Conservation (phyloP, 35 echinoderm and acorn worm species). For the Anneissia japonica region DNA sequence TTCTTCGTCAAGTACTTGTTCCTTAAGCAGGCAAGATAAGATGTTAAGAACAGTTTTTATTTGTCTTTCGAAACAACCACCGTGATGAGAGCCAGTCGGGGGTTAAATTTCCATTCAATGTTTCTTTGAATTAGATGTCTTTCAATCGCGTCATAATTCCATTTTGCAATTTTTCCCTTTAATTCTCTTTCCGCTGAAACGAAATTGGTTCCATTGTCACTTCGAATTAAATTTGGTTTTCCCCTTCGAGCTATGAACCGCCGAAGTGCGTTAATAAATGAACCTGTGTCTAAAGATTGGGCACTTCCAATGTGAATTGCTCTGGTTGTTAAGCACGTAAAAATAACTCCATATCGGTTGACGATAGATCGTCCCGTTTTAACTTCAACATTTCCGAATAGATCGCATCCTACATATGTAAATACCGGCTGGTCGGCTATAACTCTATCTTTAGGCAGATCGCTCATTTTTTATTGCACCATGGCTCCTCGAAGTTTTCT, state of each 20-base stretch:
- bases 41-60: not conserved
- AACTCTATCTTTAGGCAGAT: constrained; percentile 11
- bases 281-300: constrained; percentile 49
- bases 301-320: constrained; percentile 51
- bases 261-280: constrained; percentile 37
- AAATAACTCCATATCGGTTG: constrained; percentile 43
- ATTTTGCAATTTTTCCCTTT: not conserved
- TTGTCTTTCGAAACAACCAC: not conserved
- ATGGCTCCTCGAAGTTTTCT: not conserved
- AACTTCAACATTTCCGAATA: constrained; percentile 44
- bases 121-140: not conserved
- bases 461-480: constrained; percentile 36
- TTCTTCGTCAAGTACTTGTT: constrained; percentile 30
- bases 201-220: constrained; percentile 54
- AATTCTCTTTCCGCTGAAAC: constrained; percentile 24
- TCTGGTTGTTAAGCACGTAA: constrained; percentile 40
- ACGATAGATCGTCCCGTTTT: constrained; percentile 33
- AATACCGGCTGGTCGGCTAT: constrained; percentile 43
- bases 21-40: not conserved
- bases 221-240: constrained; percentile 19
- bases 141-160: not conserved
- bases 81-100: not conserved
- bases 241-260: constrained; percentile 38
- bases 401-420: constrained; percentile 36
- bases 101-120: not conserved